These are phyloP conservation scores for Schizotus pectinicornis DNA, from an alignment of 2,888 invertebrate genomes.

Conservation along the genomic window DNA sequence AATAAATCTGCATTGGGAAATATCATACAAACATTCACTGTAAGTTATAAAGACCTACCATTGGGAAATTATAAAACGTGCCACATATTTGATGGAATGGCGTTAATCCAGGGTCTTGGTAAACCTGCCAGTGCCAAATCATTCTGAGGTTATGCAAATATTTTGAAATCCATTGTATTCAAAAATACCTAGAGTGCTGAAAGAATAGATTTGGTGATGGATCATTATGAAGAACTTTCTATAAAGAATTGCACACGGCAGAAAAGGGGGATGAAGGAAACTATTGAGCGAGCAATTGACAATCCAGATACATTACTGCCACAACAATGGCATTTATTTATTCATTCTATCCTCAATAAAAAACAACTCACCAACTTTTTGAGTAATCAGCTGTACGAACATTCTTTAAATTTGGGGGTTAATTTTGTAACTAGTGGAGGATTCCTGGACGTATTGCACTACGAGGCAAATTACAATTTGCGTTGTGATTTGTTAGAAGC, in stretches of 20 bases:
- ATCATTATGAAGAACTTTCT: conserved; percentile 10
- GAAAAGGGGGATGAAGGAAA: not conserved
- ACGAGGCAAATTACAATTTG: conserved; percentile 18
- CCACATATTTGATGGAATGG: conserved; percentile 14
- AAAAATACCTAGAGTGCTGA: conserved; percentile 5
- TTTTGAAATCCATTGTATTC: conserved; percentile 8
- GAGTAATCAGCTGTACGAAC: conserved; percentile 7
- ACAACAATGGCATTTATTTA: conserved; percentile 31
- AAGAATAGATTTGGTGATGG: conserved; percentile 22
- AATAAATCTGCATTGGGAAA: conserved; percentile 5
- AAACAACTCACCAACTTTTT: conserved; percentile 26
- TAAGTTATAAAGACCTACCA: not conserved
- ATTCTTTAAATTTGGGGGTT: not conserved
- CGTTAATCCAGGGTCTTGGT: conserved; percentile 10
- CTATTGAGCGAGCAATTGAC: conserved; percentile 9
- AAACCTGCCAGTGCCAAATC: conserved; percentile 15
- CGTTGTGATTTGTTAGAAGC: conserved; percentile 13
- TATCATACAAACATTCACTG: conserved; percentile 2
- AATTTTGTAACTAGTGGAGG: conserved; percentile 25
- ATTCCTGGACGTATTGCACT: conserved; percentile 16
- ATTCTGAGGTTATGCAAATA: conserved; percentile 17
- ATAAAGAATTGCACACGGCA: conserved; percentile 14
- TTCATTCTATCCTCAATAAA: conserved; percentile 28
- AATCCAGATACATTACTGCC: conserved; percentile 13
- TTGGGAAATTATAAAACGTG: too few species aligned